Conservation (phyloP, 2,113 vertebrate genomes). For the Upupa epops region DNA sequence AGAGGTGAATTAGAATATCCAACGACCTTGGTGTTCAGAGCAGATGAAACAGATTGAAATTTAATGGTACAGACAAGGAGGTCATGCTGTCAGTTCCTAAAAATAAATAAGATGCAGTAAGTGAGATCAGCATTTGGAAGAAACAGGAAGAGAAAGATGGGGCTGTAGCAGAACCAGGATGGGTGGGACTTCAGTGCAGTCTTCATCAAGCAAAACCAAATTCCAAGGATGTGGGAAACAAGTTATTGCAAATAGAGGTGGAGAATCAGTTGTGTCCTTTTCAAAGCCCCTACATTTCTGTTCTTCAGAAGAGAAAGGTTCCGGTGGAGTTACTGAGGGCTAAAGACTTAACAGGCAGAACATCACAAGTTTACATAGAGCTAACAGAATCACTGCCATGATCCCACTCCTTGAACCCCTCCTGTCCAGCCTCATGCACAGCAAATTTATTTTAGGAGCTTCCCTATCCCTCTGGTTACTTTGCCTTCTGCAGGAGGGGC, state of each 20-base stretch:
- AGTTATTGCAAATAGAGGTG: not conserved
- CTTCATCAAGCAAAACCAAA: not conserved
- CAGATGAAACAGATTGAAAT: not conserved
- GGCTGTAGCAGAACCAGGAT: not conserved
- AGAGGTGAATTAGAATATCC: not conserved
- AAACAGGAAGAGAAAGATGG: not conserved
- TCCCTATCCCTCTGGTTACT: not conserved
- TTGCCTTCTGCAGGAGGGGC: not conserved
- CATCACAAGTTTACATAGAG: not conserved
- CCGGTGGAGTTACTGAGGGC: not conserved
- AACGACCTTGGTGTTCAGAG: not conserved
- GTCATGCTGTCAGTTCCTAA: not conserved
- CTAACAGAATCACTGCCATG: rapidly evolving
- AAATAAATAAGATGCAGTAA: not conserved
- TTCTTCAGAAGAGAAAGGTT: not conserved
- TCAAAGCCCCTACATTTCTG: not conserved
- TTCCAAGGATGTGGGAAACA: not conserved
- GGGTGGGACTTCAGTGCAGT: not conserved
- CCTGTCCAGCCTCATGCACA: rapidly evolving
- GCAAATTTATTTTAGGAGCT: not conserved
- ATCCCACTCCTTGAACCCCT: not conserved
- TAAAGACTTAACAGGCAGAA: not conserved
- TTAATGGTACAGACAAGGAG: not conserved
- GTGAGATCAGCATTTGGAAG: not conserved
- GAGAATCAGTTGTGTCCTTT: not conserved